Conservation (phyloP, 1,140 invertebrate species). For the Zaprionus vittiger region DNA sequence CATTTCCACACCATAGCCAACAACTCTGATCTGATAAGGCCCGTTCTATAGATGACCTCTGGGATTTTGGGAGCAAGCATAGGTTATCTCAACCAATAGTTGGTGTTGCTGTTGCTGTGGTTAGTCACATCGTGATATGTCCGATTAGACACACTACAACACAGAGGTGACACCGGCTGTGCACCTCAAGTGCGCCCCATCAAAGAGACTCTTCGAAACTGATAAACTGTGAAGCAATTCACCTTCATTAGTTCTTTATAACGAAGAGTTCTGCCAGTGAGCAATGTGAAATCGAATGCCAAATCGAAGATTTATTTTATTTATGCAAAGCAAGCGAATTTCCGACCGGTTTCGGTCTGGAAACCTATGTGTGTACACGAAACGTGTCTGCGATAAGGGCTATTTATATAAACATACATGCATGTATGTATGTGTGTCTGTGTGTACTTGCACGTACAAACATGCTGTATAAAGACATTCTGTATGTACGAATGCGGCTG, state of each 20-base stretch:
- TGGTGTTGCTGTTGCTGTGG: not conserved
- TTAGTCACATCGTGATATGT: slow-evolving; percentile 25
- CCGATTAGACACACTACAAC: slow-evolving; percentile 30
- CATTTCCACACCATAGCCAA: not conserved
- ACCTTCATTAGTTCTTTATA: slow-evolving; percentile 42
- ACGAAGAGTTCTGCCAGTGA: not conserved
- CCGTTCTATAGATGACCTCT: slow-evolving; percentile 1
- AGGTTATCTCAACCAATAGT: not conserved
- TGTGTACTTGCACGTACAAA: slow-evolving; percentile 5
- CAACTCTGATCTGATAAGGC: slow-evolving; percentile 12
- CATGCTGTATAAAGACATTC: not conserved
- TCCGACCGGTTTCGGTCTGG: slow-evolving; percentile 19
- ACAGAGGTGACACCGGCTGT: slow-evolving; percentile 59
- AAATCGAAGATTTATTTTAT: slow-evolving; percentile 25
- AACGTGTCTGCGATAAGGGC: slow-evolving; percentile 37
- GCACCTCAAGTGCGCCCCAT: slow-evolving; percentile 32
- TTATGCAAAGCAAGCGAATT: slow-evolving; percentile 36
- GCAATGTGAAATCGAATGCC: slow-evolving; percentile 7
- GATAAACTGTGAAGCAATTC: slow-evolving; percentile 40
- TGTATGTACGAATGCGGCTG: slow-evolving; percentile 13
- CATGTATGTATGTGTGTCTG: not conserved
- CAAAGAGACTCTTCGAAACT: slow-evolving; percentile 29
- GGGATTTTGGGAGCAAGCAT: not conserved
- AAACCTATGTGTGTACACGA: slow-evolving; percentile 17
- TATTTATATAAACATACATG: slow-evolving; percentile 55